Evolutionary conservation across 2,797 vertebrate species (phyloP).

Genomic region (Sebastes kiyomatsui): DNA sequence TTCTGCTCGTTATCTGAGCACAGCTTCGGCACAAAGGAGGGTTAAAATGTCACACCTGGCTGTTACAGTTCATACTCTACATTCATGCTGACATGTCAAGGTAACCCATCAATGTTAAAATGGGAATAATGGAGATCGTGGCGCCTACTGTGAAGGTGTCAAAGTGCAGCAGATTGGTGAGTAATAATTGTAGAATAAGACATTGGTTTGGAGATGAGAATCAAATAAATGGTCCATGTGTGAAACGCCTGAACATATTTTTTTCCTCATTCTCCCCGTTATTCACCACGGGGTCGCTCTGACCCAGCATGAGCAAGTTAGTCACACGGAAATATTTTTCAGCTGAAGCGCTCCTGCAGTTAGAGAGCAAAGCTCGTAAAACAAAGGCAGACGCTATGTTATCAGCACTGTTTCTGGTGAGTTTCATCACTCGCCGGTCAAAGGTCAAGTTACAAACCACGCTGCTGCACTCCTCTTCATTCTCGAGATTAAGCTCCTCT

Average conservation of each 20-base stretch:
- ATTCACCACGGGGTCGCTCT: slow-evolving; percentile 39
- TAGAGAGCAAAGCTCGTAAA: slow-evolving; percentile 25
- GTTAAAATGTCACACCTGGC: slow-evolving; percentile 59
- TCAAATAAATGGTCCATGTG: slow-evolving; percentile 4
- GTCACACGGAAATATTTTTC: slow-evolving; percentile 34
- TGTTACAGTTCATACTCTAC: slow-evolving; percentile 43
- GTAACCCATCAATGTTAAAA: slow-evolving; percentile 33
- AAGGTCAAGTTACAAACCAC: slow-evolving; percentile 40
- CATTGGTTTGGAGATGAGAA: background rate
- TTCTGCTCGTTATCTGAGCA: slow-evolving; percentile 57
- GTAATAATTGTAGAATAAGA: slow-evolving; percentile 23
- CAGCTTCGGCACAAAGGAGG: slow-evolving; percentile 24
- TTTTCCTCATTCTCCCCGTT: slow-evolving; percentile 18
- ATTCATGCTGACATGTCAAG: slow-evolving; percentile 52
- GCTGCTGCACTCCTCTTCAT: slow-evolving; percentile 1
- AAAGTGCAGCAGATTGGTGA: slow-evolving; percentile 19
- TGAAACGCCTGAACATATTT: slow-evolving; percentile 36
- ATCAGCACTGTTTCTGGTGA: slow-evolving; percentile 25
- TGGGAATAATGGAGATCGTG: slow-evolving; percentile 33
- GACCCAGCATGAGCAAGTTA: slow-evolving; percentile 29
- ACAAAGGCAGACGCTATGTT: slow-evolving; percentile 21
- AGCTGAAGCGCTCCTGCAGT: slow-evolving; percentile 4
- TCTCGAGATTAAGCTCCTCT: slow-evolving; percentile 37
- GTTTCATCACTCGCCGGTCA: slow-evolving; percentile 42
- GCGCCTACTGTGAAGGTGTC: background rate